Base-by-base conservation (phyloP, 2,113 vertebrate species). In the Callionymus lyra region DNA sequence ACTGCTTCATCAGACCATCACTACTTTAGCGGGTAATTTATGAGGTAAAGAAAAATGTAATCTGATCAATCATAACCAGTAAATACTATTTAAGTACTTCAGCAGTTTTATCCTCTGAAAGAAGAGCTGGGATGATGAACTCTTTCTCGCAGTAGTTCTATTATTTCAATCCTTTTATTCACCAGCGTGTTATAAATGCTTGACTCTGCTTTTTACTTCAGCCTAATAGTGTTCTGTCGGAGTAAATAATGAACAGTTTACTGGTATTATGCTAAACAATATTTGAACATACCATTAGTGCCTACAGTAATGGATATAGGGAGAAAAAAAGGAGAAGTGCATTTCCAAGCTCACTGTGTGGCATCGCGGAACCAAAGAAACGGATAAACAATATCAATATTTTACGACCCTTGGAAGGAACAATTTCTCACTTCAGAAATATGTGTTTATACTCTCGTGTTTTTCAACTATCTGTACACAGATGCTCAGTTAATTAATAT, bases 181-280 rank as follows among this genome's bases (percentile, higher is more conserved):
- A 16, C 51, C 53, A 68, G 56, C 59, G 70, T 72, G 71, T 68
- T 59, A 63, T 44, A 44, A 66, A 62, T 41, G 44, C n/a, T 76
- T 72, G 65, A 73, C 54, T 51, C 49, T 73, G 39, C 41, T 76
- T 76, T 67, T 78, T 74, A 40, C 70, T 68, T 46, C 39, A 50
- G 40, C 54, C 51, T 82, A 74, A 84, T 78, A 61, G 68, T 77
- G 70, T 68, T 77, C 73, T 80, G 79, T 78, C 74, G 70, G 48
- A 74, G 47, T 72, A 68, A 74, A 66, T 73, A 73, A 79, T 73
- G 62, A 68, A 65, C 52, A 65, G 62, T 79, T 8, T 27, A 8
- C 21, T 27, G 4, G 4, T 27, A 27, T 27, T 27, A 27, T 27
- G 21, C 4, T 27, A 27, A 27, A 27, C 21, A 27, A 27, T 27